phyloP scores from a whole-genome alignment of 2,113 vertebrate genomes.

The Melierax canorus region DNA sequence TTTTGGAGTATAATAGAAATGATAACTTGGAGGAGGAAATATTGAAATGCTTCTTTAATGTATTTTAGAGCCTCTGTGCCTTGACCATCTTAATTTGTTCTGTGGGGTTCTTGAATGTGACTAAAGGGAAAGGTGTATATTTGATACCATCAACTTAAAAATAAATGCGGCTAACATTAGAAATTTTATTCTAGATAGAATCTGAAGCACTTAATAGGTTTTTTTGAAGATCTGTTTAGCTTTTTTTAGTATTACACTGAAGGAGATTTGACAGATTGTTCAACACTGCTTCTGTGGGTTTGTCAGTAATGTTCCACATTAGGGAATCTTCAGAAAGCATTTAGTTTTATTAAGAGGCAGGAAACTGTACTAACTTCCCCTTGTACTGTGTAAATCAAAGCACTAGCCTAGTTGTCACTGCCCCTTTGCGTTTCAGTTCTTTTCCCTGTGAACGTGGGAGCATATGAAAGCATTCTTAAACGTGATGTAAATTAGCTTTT shows the following conservation, averaged over 20 bases:
- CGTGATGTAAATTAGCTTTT: not conserved
- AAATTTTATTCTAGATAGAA: not conserved
- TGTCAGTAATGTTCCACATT: not conserved
- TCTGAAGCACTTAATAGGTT: not conserved
- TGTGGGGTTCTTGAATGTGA: not conserved
- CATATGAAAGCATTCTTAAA: not conserved
- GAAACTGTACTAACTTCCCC: not conserved
- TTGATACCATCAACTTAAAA: not conserved
- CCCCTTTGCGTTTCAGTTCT: not conserved
- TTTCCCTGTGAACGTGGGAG: not conserved
- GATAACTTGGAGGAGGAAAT: not conserved
- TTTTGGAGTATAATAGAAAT: not conserved
- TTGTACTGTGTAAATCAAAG: not conserved
- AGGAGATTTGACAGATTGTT: not conserved
- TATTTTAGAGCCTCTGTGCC: not conserved
- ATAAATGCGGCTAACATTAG: not conserved
- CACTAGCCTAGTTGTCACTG: not conserved
- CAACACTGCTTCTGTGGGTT: not conserved
- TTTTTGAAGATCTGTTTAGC: not conserved
- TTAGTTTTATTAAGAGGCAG: not conserved
- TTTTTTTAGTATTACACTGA: not conserved
- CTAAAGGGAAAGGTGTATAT: not conserved
- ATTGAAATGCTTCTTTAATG: not conserved
- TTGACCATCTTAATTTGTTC: not conserved
- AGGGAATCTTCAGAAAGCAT: not conserved